A percentile compares a stretch with the other conserved stretches of the same genome.
Conservation (phyloP, 2,113 vertebrate species). For the Hippocampus guttulatus region DNA sequence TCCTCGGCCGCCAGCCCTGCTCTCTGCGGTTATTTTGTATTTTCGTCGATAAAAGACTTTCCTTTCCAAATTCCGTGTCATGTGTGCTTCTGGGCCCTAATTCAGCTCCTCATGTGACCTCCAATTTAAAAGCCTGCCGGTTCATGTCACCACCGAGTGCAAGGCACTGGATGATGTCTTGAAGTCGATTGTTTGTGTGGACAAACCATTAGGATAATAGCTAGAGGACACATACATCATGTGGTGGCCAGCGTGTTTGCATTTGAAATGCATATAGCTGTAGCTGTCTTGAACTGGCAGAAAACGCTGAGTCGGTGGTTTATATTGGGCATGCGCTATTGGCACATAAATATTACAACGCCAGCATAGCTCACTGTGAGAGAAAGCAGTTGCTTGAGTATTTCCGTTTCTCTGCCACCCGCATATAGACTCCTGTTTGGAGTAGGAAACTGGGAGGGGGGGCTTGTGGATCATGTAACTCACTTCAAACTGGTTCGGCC, state of each 20-base stretch:
- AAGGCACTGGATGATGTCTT: too few species aligned
- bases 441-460: conserved; percentile 45
- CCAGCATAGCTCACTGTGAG: conserved; percentile 19
- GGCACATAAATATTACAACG: conserved; percentile 13
- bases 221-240: too few species aligned
- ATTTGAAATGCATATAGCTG: background rate
- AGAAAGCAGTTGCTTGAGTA: conserved; percentile 46
- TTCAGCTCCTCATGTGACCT: too few species aligned
- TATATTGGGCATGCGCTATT: conserved; percentile 3
- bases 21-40: too few species aligned
- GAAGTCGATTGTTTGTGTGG: too few species aligned
- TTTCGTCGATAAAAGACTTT: too few species aligned
- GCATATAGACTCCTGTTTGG: conserved; percentile 46
- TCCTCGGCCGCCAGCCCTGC: too few species aligned
- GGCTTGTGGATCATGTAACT: conserved; percentile 56
- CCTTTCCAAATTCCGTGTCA: too few species aligned
- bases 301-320: conserved; percentile 2
- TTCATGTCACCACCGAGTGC: too few species aligned
- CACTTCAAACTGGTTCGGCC: conserved; percentile 51
- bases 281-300: background rate
- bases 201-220: too few species aligned
- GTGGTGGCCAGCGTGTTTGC: background rate
- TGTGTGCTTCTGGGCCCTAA: too few species aligned
- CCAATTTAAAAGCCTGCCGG: too few species aligned
- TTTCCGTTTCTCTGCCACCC: conserved; percentile 22